A percentile compares a stretch with the other conserved stretches of the same genome.
Evolutionary conservation across 2,113 vertebrate genomes (phyloP).

Genomic region (Micronycteris hirsuta): DNA sequence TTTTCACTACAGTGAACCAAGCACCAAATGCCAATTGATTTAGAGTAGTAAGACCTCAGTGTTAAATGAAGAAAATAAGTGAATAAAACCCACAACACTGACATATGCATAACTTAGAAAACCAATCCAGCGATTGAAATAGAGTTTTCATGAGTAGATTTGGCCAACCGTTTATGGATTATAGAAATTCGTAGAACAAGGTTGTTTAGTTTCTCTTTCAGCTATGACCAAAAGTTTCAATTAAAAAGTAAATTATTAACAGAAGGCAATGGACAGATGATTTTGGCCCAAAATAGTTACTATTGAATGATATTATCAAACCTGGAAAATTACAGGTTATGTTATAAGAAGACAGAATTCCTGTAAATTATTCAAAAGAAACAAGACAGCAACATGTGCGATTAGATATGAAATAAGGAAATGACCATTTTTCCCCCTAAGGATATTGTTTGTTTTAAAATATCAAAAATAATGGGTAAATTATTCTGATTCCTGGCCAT

Average conservation of each 20-base stretch:
- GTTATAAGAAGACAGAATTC: constrained; percentile 49
- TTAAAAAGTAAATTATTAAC: constrained; percentile 56
- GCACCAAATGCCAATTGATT: background rate
- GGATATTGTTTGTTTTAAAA: constrained; percentile 38
- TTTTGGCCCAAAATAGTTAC: constrained; percentile 44
- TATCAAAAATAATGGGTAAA: background rate
- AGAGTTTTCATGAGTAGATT: background rate
- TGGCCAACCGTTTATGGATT: background rate
- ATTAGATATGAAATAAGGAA: constrained; percentile 35
- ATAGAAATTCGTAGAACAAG: background rate
- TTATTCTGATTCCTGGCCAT: background rate
- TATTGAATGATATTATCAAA: constrained; percentile 57
- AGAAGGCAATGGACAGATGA: constrained; percentile 26
- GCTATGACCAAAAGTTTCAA: constrained; percentile 30
- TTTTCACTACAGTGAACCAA: background rate
- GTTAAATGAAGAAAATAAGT: background rate
- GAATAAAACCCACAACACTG: background rate
- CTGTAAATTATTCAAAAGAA: constrained; percentile 58
- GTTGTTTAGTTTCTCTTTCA: constrained; percentile 9
- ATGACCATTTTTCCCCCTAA: background rate
- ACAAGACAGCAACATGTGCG: constrained; percentile 21
- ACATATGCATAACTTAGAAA: background rate
- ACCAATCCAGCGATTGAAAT: background rate
- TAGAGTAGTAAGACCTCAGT: background rate
- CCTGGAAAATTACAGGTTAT: constrained; percentile 28